Conservation (phyloP, 2,888 invertebrate species). For the Hydraecia micacea region DNA sequence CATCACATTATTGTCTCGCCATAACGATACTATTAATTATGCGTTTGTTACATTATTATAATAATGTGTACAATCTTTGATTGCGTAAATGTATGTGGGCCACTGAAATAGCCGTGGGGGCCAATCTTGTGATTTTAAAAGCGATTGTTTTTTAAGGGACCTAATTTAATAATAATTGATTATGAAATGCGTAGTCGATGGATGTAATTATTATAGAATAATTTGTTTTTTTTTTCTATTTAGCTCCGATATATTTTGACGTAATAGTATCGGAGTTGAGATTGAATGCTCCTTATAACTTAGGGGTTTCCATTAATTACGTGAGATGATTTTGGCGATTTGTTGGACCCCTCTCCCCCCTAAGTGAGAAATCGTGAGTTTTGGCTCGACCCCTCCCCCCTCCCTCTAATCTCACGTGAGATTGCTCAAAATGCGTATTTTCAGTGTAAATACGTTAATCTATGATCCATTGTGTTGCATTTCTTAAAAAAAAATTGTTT, state of each 20-base stretch:
- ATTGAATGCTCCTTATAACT: not conserved
- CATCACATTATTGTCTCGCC: conserved; percentile 42
- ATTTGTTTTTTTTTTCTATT: conserved; percentile 15
- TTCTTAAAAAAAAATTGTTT: too few species aligned
- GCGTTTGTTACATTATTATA: conserved; percentile 39
- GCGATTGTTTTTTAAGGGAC: conserved; percentile 29
- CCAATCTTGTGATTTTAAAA: conserved; percentile 35
- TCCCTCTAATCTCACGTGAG: too few species aligned
- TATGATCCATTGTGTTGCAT: too few species aligned
- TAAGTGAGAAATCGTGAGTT: too few species aligned
- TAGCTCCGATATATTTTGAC: not conserved
- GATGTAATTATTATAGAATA: conserved; percentile 25
- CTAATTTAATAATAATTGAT: conserved; percentile 37
- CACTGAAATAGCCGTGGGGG: conserved; percentile 56
- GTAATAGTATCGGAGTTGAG: not conserved
- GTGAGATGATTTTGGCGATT: too few species aligned
- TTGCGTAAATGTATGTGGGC: conserved; percentile 54
- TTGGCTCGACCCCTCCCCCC: too few species aligned
- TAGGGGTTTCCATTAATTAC: too few species aligned
- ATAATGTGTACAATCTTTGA: conserved; percentile 46
- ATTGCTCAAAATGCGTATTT: too few species aligned
- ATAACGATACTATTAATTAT: conserved; percentile 54
- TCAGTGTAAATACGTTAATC: too few species aligned
- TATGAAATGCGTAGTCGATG: conserved; percentile 26
- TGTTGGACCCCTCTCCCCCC: too few species aligned